Evolutionary conservation across 2,888 invertebrate species (phyloP), one percentile per base, ranked within the genome.

Genomic region (Chaitophorus viminalis): DNA sequence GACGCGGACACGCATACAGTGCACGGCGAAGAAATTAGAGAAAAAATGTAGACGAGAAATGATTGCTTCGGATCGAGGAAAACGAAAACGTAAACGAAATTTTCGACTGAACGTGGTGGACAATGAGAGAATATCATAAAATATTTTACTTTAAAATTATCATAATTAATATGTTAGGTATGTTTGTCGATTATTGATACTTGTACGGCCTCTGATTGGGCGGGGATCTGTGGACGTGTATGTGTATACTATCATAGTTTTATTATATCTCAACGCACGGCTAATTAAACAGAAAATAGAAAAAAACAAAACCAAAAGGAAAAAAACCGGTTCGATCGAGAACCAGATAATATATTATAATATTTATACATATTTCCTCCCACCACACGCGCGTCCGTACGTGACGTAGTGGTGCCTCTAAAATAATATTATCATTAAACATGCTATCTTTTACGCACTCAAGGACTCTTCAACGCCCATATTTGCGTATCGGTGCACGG

Each of bases 401-500:
- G 31, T 31, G 21, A 25, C 31, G n/a, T n/a, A n/a, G n/a, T n/a
- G 8, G 17, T 29, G 14, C 31, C 25, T 46, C 46, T 46, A 46
- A 46, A 60, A 60, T 46, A 46, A 33, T 72, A 11, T 39, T 36
- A 82, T 70, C 70, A 21, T 82, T 31, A 46, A 65, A 52, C 36
- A 82, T 29, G 75, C 83, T 82, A 82, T 82, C 82, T 74, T 83
- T n/a, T 36, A n/a, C 54, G 70, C 31, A 21, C 29, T 83, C 83
- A 83, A 83, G 83, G 83, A 83, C 83, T 83, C 33, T 83, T 75
- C 74, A 14, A 83, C 75, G 83, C 75, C 83, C 83, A 75, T 75
- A 39, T 65, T 79, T 79, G 60, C 78, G 60, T 79, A 78, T 39
- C 46, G 65, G 46, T 31, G 18, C 21, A 17, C 6, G 33, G 72